Conservation (phyloP, 1,140 invertebrate genomes). For the Drosophila kohkoa region DNA sequence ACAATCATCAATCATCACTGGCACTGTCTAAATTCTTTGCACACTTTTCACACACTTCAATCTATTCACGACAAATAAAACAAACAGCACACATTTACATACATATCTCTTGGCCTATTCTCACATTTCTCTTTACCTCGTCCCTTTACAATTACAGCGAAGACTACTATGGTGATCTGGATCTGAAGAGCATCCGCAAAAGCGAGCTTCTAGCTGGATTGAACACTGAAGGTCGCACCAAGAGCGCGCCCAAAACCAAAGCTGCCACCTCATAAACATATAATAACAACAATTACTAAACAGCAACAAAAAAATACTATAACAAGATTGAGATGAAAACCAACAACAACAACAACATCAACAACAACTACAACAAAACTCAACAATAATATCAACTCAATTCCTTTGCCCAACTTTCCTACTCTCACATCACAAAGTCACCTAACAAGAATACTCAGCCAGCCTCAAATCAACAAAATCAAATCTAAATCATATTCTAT, state of each 20-base stretch:
- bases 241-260: conserved; percentile 80
- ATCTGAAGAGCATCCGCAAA: conserved; percentile 96
- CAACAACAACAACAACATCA: conserved; percentile 35
- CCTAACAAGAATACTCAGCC: conserved; percentile 60
- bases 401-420: conserved; percentile 51
- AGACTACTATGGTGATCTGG: conserved; percentile 97
- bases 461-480: conserved; percentile 39
- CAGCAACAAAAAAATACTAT: conserved; percentile 34
- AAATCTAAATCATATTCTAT: conserved; percentile 34
- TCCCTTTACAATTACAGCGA: conserved; percentile 90
- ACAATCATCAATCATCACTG: conserved; percentile 7
- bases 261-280: conserved; percentile 84
- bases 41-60: conserved; percentile 5
- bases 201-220: conserved; percentile 93
- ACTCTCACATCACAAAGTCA: conserved; percentile 62
- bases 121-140: conserved; percentile 82
- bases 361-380: conserved; percentile 40
- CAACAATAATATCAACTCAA: conserved; percentile 57
- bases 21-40: conserved; percentile 11
- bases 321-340: conserved; percentile 40
- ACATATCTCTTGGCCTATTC: conserved; percentile 77
- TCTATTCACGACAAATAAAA: conserved; percentile 33
- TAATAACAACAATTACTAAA: conserved; percentile 67
- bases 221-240: conserved; percentile 87
- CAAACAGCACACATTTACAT: conserved; percentile 45